These are phyloP conservation scores for Numida meleagris DNA, from an alignment of 2,113 vertebrate genomes.

Conservation along the genomic window DNA sequence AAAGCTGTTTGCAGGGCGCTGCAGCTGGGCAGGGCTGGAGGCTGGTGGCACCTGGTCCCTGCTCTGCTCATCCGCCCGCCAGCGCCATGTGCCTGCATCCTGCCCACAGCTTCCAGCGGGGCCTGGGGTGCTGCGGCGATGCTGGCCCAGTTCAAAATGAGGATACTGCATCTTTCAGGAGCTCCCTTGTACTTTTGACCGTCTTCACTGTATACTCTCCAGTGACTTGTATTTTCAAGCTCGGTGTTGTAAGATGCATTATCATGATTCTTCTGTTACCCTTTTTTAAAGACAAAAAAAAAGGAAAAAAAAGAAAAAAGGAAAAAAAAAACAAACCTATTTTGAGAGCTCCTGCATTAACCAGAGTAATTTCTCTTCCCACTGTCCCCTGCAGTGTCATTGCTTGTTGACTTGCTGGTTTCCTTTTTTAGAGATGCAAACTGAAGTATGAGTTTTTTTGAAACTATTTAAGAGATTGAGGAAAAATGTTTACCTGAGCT, in stretches of 20 bases:
- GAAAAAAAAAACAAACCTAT: neutral
- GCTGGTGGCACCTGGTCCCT: neutral
- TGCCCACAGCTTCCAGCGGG: neutral
- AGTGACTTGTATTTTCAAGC: constrained; percentile 69
- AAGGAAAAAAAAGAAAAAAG: too few relatives aligned
- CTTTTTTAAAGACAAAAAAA: neutral
- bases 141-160: constrained; percentile 1
- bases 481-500: constrained; percentile 62
- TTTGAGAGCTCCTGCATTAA: constrained; percentile 41
- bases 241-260: constrained; percentile 67
- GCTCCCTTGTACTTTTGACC: constrained; percentile 53
- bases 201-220: constrained; percentile 69
- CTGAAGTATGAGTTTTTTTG: constrained; percentile 10
- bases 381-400: neutral
- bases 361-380: neutral
- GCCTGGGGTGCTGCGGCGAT: neutral
- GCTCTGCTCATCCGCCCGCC: neutral
- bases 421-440: constrained; percentile 41
- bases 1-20: too few relatives aligned
- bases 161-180: constrained; percentile 67
- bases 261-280: constrained; percentile 40
- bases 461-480: constrained; percentile 56
- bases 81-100: neutral
- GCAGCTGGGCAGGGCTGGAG: too few relatives aligned
- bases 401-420: constrained; percentile 73